Conservation (phyloP, 53 echinoderm and acorn worm genomes). For the Astropecten irregularis region DNA sequence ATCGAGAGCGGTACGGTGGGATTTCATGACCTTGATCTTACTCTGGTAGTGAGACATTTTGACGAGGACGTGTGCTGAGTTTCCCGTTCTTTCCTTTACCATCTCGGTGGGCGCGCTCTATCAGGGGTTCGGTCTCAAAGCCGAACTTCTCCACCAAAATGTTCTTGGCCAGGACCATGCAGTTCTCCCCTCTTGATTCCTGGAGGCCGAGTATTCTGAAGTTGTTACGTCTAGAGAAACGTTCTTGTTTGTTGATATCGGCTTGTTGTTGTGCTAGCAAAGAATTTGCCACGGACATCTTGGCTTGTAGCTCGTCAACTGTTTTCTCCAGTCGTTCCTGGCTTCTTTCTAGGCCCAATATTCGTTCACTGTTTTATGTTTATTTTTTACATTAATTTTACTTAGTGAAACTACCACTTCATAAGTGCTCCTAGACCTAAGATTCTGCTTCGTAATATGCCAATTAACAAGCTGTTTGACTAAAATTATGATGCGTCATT, state of each 20-base stretch:
- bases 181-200: background rate
- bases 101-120: conserved; percentile 37
- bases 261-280: background rate
- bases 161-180: background rate
- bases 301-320: background rate
- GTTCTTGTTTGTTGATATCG: conserved; percentile 8
- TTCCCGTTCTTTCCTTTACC: background rate
- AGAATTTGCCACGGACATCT: background rate
- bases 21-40: background rate
- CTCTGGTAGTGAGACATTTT: conserved; percentile 16
- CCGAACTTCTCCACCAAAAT: conserved; percentile 10
- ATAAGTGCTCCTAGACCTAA: too few species aligned
- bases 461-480: too few species aligned
- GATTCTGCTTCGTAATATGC: too few species aligned
- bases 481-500: too few species aligned
- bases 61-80: conserved; percentile 7
- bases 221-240: background rate
- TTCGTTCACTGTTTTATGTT: too few species aligned
- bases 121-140: background rate
- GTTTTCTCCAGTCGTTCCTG: background rate
- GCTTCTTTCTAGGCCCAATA: too few species aligned
- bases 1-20: background rate
- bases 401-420: too few species aligned
- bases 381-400: too few species aligned
- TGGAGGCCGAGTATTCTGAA: background rate